phyloP scores from a whole-genome alignment of 2,113 vertebrate species.

The Misgurnus mizolepis region DNA sequence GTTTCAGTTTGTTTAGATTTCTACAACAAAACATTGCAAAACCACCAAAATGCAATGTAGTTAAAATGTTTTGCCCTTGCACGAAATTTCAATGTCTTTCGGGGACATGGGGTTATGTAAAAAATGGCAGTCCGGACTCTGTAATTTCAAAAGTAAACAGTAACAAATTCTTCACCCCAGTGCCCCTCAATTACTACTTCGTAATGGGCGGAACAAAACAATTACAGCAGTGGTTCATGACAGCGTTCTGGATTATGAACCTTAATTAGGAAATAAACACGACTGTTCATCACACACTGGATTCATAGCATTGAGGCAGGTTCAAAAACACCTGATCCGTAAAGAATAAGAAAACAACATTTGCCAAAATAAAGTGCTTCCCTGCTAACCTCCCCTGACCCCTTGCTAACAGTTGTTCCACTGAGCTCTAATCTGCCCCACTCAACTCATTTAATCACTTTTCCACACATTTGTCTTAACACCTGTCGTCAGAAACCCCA shows the following conservation, averaged over 20 bases:
- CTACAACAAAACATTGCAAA: not conserved
- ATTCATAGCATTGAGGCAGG: constrained; percentile 20
- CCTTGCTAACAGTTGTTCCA: constrained; percentile 18
- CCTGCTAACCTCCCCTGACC: not conserved
- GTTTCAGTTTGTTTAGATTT: too few relatives aligned
- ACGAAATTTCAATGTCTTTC: not conserved
- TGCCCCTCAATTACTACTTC: constrained; percentile 52
- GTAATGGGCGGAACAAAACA: constrained; percentile 55
- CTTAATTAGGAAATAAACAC: constrained; percentile 67
- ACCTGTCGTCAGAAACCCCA: constrained; percentile 16
- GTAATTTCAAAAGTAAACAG: constrained; percentile 52
- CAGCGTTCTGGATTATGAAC: constrained; percentile 59
- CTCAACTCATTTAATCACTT: constrained; percentile 26
- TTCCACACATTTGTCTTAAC: constrained; percentile 23
- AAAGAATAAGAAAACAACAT: constrained; percentile 38
- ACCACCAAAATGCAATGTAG: not conserved
- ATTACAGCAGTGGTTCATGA: constrained; percentile 62
- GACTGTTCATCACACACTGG: constrained; percentile 41
- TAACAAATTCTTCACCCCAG: constrained; percentile 51
- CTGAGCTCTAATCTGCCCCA: constrained; percentile 4
- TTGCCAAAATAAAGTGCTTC: not conserved
- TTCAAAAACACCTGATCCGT: constrained; percentile 39
- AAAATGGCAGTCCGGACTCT: constrained; percentile 43
- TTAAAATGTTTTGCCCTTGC: not conserved
- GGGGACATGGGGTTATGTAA: constrained; percentile 34